These are phyloP conservation scores for Lordiphosa collinella DNA, from an alignment of 1,140 invertebrate species.

Conservation along the genomic window DNA sequence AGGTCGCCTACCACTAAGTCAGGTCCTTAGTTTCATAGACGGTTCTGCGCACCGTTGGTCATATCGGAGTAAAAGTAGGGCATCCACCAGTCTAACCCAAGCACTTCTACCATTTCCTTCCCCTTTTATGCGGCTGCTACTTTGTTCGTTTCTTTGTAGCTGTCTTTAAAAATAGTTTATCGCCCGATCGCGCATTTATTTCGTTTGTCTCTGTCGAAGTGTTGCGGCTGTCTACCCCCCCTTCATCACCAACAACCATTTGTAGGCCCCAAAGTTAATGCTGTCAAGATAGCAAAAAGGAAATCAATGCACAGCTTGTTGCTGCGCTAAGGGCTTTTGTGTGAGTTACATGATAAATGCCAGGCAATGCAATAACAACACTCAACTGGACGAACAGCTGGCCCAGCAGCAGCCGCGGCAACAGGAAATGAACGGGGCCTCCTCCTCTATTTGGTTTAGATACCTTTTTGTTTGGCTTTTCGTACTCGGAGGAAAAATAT, in stretches of 20 bases:
- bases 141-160: conserved; percentile 57
- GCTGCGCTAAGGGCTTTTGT: conserved; percentile 58
- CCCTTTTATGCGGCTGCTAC: conserved; percentile 20
- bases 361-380: conserved; percentile 49
- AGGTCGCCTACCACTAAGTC: too few species aligned
- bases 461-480: conserved; percentile 34
- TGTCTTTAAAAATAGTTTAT: conserved; percentile 78
- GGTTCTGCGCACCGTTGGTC: too few species aligned
- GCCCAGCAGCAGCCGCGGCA: conserved; percentile 37
- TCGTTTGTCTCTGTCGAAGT: conserved; percentile 77
- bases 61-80: too few species aligned
- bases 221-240: conserved; percentile 27
- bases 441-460: conserved; percentile 4
- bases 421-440: conserved; percentile 62
- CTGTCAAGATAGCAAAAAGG: conserved; percentile 75
- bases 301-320: conserved; percentile 65
- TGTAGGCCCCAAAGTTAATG: conserved; percentile 55
- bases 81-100: conserved; percentile 2
- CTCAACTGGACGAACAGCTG: conserved; percentile 55
- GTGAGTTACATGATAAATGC: conserved; percentile 70
- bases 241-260: conserved; percentile 1
- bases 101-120: conserved; percentile 2
- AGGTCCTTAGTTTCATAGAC: too few species aligned
- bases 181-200: conserved; percentile 76
- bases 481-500: conserved; percentile 49